These are phyloP conservation scores for Hestina assimilis DNA, from an alignment of 1,140 invertebrate species.

Conservation along the genomic window DNA sequence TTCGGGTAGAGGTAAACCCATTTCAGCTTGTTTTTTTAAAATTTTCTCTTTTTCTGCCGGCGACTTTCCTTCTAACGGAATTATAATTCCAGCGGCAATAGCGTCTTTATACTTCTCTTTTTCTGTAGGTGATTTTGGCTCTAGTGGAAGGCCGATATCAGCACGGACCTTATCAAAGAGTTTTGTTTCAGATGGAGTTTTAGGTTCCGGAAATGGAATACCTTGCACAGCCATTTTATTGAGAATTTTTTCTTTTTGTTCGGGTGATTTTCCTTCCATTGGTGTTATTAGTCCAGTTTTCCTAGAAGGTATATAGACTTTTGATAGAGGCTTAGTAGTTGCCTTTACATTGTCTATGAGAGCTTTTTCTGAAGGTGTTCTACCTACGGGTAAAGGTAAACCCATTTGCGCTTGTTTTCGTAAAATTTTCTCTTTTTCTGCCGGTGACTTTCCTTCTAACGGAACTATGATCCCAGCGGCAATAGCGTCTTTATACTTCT, in stretches of 20 bases:
- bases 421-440: slow-evolving; percentile 34
- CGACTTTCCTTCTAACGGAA: slow-evolving; percentile 28
- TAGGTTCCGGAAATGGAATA: slow-evolving; percentile 37
- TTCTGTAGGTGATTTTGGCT: slow-evolving; percentile 24
- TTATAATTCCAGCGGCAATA: slow-evolving; percentile 29
- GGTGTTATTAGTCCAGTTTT: slow-evolving; percentile 35
- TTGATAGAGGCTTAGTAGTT: background rate
- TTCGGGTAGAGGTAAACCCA: slow-evolving; percentile 36
- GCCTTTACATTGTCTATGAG: slow-evolving; percentile 10
- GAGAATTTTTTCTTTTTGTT: slow-evolving; percentile 43
- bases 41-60: slow-evolving; percentile 41
- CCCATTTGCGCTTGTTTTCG: slow-evolving; percentile 15
- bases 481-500: slow-evolving; percentile 32
- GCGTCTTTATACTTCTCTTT: slow-evolving; percentile 38
- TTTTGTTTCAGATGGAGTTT: slow-evolving; percentile 39
- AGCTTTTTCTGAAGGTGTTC: slow-evolving; percentile 19
- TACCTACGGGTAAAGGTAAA: slow-evolving; percentile 1
- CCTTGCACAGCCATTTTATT: slow-evolving; percentile 35
- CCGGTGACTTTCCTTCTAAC: too few species aligned
- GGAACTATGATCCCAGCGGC: slow-evolving; percentile 30
- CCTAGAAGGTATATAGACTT: slow-evolving; percentile 8
- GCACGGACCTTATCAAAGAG: slow-evolving; percentile 34
- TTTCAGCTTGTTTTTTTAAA: slow-evolving; percentile 25
- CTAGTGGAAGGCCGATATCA: slow-evolving; percentile 36
- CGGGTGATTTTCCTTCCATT: slow-evolving; percentile 32